Percentiles rank a stretch among this genome's conserved stretches.
Evolutionary conservation across 2,113 vertebrate genomes (phyloP).

Genomic region (Alectura lathami): DNA sequence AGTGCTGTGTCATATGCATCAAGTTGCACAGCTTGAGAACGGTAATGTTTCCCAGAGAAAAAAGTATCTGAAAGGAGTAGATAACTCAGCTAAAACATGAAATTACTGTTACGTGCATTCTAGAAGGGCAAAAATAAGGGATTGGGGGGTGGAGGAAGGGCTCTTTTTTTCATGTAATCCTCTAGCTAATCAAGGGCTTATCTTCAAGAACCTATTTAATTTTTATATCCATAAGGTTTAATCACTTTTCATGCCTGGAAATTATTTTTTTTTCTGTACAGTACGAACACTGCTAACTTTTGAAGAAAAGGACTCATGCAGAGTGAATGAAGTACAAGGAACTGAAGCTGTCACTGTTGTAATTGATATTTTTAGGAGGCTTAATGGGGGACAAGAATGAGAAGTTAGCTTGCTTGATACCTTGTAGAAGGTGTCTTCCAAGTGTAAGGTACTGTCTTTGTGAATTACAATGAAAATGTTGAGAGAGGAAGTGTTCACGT

Average conservation of each 20-base stretch:
- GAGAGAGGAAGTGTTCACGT: neutral
- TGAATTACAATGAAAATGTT: neutral
- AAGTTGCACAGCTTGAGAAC: neutral
- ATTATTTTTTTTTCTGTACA: neutral
- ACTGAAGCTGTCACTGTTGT: neutral
- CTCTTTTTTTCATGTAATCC: neutral
- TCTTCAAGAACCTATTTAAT: neutral
- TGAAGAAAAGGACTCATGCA: constrained; percentile 5
- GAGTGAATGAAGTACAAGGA: constrained; percentile 21
- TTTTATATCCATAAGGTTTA: neutral
- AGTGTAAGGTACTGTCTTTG: neutral
- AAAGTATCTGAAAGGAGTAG: neutral
- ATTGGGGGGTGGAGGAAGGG: no score
- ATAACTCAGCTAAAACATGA: neutral
- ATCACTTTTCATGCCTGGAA: neutral
- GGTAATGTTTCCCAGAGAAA: neutral
- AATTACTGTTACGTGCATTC: neutral
- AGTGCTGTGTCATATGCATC: neutral
- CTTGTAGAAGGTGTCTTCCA: constrained; percentile 23
- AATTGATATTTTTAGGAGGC: constrained; percentile 43
- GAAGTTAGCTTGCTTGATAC: constrained; percentile 35
- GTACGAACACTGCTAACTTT: neutral
- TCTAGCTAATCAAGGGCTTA: neutral
- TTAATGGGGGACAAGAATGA: constrained; percentile 8
- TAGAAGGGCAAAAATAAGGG: neutral